Evolutionary conservation across 2,797 vertebrate genomes (phyloP).

Genomic region (Rhodeus uyekii): DNA sequence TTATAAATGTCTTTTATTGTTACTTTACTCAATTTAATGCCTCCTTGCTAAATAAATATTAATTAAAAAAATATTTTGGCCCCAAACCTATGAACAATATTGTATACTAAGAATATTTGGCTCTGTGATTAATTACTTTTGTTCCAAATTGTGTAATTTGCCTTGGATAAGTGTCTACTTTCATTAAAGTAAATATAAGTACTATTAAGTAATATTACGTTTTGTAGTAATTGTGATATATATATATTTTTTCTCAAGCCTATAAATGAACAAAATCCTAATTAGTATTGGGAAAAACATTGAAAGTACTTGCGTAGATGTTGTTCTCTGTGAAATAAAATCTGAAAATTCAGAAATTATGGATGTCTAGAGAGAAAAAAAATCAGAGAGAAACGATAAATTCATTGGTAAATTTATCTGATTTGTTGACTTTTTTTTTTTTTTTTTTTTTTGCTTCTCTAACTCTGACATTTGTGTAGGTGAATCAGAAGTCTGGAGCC

Average conservation of each 20-base stretch:
- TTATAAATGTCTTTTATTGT: neutral
- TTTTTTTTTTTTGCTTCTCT: neutral
- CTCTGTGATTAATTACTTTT: neutral
- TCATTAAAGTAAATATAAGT: neutral
- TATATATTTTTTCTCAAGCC: too few species aligned
- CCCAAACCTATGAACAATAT: neutral
- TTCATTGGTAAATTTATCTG: neutral
- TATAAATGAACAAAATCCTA: neutral
- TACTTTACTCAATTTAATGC: neutral
- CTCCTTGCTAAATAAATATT: neutral
- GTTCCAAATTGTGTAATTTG: neutral
- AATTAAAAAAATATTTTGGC: neutral
- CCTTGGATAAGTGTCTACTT: neutral
- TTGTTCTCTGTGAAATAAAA: neutral
- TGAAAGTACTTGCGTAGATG: neutral
- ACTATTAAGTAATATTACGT: neutral
- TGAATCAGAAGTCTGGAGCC: slow-evolving; percentile 81
- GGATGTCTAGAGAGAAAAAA: neutral
- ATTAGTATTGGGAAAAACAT: too few species aligned
- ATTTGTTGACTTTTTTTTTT: too few species aligned
- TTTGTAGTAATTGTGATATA: too few species aligned
- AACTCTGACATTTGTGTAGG: slow-evolving; percentile 65
- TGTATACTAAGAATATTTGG: neutral
- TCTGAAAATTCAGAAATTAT: neutral
- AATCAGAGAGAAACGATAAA: neutral